Evolutionary conservation across 2,888 invertebrate genomes (phyloP), one percentile per base, ranked within the genome.

Genomic region (Teleiodes luculella): DNA sequence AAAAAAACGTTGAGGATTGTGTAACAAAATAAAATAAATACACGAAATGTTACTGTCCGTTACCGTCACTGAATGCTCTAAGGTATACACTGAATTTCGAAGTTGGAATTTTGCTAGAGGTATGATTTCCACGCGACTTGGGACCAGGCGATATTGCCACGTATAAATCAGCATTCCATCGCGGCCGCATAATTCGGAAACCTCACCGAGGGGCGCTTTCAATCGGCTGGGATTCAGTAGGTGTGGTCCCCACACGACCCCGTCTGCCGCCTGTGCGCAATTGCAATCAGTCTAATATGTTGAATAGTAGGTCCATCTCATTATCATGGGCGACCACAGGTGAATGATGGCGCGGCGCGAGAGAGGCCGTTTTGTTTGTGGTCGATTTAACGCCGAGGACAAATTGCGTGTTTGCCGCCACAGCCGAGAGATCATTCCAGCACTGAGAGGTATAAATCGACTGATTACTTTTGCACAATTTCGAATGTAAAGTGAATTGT

Each of bases 201-300:
- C 57, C 53, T 57, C 30, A 50, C 56, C 48, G 55, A 50, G 54
- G 36, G 65, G 66, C 64, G 68, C 72, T 78, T 81, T 74, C 80
- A 76, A 81, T 80, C 74, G 78, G 67, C 64, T 63, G 62, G 66
- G 68, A 75, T 75, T 71, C 70, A 72, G 74, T 69, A 67, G 70
- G 70, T 73, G 75, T 60, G 76, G 78, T 73, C 70, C 20, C 13
- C 43, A 14, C 18, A 41, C 18, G 39, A 20, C 39, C 39, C 20
- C 43, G 68, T 71, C 69, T 70, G 71, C 72, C 69, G 61, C 67
- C 63, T 65, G 70, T 70, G 68, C 72, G 78, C 81, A 82, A 83
- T 83, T 83, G 85, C 86, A 86, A 87, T 87, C 87, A 86, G 83
- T 80, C 85, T 87, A 87, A 87, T 87, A 87, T 86, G 87, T 83